Evolutionary conservation across 2,888 invertebrate species (phyloP).

Genomic region (Idaea biselata): DNA sequence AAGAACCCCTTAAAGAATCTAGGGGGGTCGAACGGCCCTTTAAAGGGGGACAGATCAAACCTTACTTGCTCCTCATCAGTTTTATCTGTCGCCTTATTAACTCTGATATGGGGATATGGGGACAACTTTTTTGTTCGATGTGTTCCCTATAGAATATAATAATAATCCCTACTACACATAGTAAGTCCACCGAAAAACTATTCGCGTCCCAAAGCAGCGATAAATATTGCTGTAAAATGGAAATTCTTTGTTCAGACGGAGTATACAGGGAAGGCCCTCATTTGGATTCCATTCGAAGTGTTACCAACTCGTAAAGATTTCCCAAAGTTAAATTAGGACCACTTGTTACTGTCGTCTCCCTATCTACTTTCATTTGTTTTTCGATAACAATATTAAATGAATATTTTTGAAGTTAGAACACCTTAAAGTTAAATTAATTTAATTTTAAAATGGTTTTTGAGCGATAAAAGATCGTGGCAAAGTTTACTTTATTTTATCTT

Average conservation of each 20-base stretch:
- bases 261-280: slow-evolving; percentile 26
- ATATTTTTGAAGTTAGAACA: slow-evolving; percentile 25
- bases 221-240: neutral
- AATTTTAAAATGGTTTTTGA: slow-evolving; percentile 22
- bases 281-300: slow-evolving; percentile 44
- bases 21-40: no score
- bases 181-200: neutral
- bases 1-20: no score
- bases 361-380: slow-evolving; percentile 49
- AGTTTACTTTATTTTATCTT: slow-evolving; percentile 26
- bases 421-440: slow-evolving; percentile 9
- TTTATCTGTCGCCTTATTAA: no score
- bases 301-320: slow-evolving; percentile 53
- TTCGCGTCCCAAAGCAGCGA: neutral
- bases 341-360: slow-evolving; percentile 57
- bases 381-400: slow-evolving; percentile 48
- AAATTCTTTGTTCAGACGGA: slow-evolving; percentile 9
- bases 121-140: no score
- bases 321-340: slow-evolving; percentile 62
- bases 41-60: no score
- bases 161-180: no score
- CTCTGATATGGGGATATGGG: no score
- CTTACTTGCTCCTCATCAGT: no score
- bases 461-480: slow-evolving; percentile 18
- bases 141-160: no score